These are phyloP conservation scores for Melolontha melolontha DNA, from an alignment of 2,888 invertebrate genomes.

Conservation along the genomic window DNA sequence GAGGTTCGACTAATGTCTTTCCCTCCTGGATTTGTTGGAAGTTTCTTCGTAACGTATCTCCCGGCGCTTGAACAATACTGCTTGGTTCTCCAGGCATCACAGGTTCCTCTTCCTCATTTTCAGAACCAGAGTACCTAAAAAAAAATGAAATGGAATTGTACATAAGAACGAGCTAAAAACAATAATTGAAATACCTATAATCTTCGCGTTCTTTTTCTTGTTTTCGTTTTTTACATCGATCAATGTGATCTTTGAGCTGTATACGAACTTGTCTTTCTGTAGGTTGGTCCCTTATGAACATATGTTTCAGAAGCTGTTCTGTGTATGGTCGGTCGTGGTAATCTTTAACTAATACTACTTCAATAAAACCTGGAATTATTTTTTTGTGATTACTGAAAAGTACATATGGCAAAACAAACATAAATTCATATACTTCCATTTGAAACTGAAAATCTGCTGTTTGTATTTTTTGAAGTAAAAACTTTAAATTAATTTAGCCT, in stretches of 20 bases:
- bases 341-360: conserved; percentile 96
- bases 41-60: conserved; percentile 95
- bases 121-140: conserved; percentile 90
- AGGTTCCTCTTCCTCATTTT: conserved; percentile 96
- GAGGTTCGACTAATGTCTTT: conserved; percentile 72
- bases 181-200: conserved; percentile 66
- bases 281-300: conserved; percentile 98
- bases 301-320: conserved; percentile 96
- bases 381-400: background rate
- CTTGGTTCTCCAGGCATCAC: conserved; percentile 94
- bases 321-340: conserved; percentile 99
- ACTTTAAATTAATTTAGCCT: too few species aligned
- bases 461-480: too few species aligned
- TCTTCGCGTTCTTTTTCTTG: conserved; percentile 87
- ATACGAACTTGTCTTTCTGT: conserved; percentile 98
- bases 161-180: background rate
- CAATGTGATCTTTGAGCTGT: conserved; percentile 99
- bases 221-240: conserved; percentile 95
- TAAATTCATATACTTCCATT: too few species aligned
- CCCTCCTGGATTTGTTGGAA: conserved; percentile 97
- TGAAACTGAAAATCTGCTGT: too few species aligned
- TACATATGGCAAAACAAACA: too few species aligned
- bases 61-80: conserved; percentile 90
- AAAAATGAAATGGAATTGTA: conserved; percentile 3
- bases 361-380: conserved; percentile 81